Percentiles rank a stretch among this genome's conserved stretches.
Evolutionary conservation across 2,888 invertebrate species (phyloP).

Genomic region (Tuberolachnus salignus): DNA sequence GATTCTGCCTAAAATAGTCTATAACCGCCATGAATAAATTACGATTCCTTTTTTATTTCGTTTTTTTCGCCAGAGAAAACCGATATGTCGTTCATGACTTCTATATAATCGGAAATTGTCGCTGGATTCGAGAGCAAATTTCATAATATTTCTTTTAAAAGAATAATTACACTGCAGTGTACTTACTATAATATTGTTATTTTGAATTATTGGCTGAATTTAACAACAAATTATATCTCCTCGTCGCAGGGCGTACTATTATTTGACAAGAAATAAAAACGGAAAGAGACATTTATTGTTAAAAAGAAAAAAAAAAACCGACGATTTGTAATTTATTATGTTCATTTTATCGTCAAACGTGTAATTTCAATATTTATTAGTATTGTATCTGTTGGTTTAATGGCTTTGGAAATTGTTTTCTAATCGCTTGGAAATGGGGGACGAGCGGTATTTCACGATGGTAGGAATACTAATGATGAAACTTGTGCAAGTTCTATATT

Average conservation of each 20-base stretch:
- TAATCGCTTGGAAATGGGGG: too few species aligned
- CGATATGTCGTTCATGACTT: too few species aligned
- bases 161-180: too few species aligned
- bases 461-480: too few species aligned
- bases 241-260: neutral
- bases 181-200: neutral
- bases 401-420: neutral
- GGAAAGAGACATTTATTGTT: neutral
- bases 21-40: too few species aligned
- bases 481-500: too few species aligned
- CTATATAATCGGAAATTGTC: too few species aligned
- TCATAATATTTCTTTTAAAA: too few species aligned
- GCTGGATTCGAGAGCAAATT: neutral
- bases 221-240: neutral
- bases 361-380: neutral
- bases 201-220: neutral
- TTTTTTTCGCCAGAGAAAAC: too few species aligned
- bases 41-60: neutral
- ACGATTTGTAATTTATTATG: conserved; percentile 3
- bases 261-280: conserved; percentile 1
- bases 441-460: too few species aligned
- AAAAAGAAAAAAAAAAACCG: neutral
- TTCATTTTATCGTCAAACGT: conserved; percentile 1
- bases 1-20: neutral
- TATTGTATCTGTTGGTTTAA: neutral